Conservation (phyloP, 2,113 vertebrate species). For the Alces alces region DNA sequence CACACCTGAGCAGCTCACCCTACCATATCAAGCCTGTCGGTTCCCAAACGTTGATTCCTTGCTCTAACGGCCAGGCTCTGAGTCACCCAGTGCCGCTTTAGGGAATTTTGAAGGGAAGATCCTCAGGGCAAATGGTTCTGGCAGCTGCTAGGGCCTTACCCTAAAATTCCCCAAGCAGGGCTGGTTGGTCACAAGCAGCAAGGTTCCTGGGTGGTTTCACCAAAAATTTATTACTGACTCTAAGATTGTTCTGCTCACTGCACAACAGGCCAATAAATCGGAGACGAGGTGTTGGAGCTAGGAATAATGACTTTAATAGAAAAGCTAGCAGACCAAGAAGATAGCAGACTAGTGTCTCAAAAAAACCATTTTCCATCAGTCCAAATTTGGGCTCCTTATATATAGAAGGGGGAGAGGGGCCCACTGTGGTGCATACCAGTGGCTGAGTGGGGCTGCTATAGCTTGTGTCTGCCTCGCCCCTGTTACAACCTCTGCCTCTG, state of each 20-base stretch:
- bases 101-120: not conserved
- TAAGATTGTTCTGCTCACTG: not conserved
- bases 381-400: not conserved
- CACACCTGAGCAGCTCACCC: not conserved
- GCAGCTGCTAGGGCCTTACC: not conserved
- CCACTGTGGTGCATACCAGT: not conserved
- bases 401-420: not conserved
- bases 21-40: not conserved
- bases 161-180: not conserved
- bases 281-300: not conserved
- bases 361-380: not conserved
- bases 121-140: not conserved
- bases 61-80: not conserved
- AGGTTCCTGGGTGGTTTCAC: not conserved
- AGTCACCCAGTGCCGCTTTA: not conserved
- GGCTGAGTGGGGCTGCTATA: not conserved
- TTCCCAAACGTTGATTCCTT: not conserved
- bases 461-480: fast-evolving
- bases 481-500: not conserved
- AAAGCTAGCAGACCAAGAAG: not conserved
- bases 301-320: not conserved
- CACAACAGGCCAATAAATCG: not conserved
- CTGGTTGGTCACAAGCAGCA: not conserved
- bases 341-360: not conserved
- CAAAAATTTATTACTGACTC: not conserved